phyloP scores from a whole-genome alignment of 2,113 vertebrate species.

The Chloropsis hardwickii region DNA sequence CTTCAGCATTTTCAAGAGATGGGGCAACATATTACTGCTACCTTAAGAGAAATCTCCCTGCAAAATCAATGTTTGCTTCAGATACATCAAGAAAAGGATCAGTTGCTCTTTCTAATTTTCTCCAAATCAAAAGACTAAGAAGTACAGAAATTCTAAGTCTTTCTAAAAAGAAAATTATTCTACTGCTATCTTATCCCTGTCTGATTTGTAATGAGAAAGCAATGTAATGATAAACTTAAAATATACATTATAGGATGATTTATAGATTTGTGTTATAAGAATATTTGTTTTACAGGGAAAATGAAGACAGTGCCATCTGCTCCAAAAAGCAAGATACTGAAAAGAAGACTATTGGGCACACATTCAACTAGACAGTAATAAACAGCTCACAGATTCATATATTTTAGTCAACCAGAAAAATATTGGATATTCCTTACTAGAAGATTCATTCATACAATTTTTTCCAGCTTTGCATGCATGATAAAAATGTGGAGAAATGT shows the following conservation, averaged over 20 bases:
- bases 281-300: neutral
- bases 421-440: neutral
- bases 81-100: fast-evolving
- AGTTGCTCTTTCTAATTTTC: neutral
- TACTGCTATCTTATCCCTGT: neutral
- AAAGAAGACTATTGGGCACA: neutral
- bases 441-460: neutral
- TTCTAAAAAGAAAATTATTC: neutral
- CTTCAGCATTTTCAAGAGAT: neutral
- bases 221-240: neutral
- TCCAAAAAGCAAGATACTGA: neutral
- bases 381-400: neutral
- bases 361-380: neutral
- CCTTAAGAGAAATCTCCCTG: neutral
- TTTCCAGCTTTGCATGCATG: neutral
- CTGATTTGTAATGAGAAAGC: neutral
- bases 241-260: neutral
- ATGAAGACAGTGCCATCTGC: neutral
- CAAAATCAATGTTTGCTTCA: neutral
- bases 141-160: neutral
- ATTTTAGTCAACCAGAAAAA: neutral
- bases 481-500: neutral
- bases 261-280: too few species aligned
- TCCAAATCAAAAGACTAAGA: neutral
- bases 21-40: neutral